Conservation (phyloP, 2,797 vertebrate genomes). For the Schizothorax lantsangensis region DNA sequence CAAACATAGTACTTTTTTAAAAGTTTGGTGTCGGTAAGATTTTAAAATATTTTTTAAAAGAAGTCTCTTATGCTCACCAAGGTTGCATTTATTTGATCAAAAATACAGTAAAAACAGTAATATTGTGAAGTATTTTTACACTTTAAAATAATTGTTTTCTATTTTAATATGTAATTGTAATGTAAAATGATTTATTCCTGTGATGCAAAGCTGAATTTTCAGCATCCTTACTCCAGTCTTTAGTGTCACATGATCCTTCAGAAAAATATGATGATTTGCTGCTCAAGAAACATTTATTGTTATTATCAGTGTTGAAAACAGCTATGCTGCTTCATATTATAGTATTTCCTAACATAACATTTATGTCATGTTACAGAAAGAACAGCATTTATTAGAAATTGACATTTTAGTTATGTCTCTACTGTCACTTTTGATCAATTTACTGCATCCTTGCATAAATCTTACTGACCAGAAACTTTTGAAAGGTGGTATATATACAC, state of each 20-base stretch:
- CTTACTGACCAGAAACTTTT: background rate
- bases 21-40: background rate
- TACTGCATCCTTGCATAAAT: background rate
- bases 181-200: background rate
- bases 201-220: background rate
- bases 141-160: background rate
- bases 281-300: no score
- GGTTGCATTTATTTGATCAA: background rate
- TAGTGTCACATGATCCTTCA: background rate
- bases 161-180: background rate
- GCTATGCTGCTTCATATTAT: background rate
- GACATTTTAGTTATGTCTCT: no score
- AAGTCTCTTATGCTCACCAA: background rate
- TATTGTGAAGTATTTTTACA: background rate
- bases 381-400: background rate
- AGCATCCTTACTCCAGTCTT: background rate
- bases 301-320: no score
- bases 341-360: background rate
- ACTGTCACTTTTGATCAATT: no score
- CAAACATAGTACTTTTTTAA: background rate
- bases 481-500: background rate
- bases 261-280: background rate
- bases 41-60: no score
- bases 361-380: background rate
- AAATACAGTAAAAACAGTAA: background rate